Conservation (phyloP, 2,888 invertebrate species). For the Lepidocyrtoides sp. region DNA sequence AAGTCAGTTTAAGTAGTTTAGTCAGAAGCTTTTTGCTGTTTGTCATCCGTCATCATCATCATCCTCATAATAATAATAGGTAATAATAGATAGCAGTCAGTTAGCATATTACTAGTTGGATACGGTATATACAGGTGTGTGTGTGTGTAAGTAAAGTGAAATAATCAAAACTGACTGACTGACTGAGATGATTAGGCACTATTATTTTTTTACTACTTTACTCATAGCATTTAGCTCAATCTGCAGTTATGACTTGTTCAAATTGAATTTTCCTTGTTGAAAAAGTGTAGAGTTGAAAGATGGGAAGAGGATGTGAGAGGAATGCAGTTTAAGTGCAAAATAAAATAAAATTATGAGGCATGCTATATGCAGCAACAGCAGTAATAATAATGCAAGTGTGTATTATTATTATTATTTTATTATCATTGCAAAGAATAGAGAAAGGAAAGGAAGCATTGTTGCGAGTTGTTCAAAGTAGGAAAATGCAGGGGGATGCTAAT, state of each 20-base stretch:
- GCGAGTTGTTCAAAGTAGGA: background rate
- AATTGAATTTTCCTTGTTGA: background rate
- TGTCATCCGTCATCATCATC: background rate
- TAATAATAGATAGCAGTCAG: no score
- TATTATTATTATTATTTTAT: no score
- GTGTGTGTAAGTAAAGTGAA: background rate
- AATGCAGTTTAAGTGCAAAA: constrained; percentile 26
- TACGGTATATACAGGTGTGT: background rate
- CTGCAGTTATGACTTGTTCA: constrained; percentile 38
- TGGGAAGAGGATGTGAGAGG: constrained; percentile 65
- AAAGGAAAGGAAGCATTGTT: background rate
- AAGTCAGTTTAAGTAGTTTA: background rate
- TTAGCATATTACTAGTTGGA: no score
- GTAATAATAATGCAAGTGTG: background rate
- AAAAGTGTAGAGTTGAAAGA: background rate
- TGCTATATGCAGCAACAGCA: background rate
- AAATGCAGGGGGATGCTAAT: background rate
- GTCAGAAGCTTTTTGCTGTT: background rate
- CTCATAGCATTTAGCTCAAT: constrained; percentile 24
- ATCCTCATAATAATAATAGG: no score
- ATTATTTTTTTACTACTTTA: constrained; percentile 23
- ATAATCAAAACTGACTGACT: constrained; percentile 35
- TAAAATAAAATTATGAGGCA: background rate
- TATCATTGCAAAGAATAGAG: background rate
- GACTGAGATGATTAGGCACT: constrained; percentile 8